Percentiles rank a stretch among this genome's conserved stretches.
Conservation (phyloP, 2,888 invertebrate species). For the Podabrus alpinus region DNA sequence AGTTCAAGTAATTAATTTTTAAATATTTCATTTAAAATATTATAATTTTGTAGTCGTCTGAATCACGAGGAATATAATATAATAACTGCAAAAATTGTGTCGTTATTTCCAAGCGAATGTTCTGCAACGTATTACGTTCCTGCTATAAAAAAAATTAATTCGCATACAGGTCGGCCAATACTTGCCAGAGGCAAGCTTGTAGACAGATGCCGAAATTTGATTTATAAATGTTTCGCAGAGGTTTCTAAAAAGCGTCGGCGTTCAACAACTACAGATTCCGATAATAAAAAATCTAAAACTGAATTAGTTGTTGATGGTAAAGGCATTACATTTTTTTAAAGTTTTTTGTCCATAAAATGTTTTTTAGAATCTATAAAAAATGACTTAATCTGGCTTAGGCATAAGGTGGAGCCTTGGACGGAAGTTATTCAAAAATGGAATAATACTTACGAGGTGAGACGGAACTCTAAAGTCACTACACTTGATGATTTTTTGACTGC, state of each 20-base stretch:
- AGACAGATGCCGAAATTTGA: not conserved
- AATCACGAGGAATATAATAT: not conserved
- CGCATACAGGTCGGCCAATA: not conserved
- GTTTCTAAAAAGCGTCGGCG: not conserved
- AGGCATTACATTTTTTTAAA: not conserved
- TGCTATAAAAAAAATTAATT: not conserved
- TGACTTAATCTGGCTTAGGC: not conserved
- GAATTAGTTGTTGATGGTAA: not conserved
- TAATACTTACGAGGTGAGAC: not conserved
- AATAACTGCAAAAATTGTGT: not conserved
- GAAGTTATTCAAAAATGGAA: not conserved
- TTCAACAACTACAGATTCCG: not conserved
- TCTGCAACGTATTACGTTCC: too few species aligned
- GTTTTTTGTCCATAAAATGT: too few species aligned
- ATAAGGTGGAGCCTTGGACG: not conserved
- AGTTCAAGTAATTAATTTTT: not conserved
- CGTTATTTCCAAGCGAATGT: not conserved
- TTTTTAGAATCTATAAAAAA: not conserved
- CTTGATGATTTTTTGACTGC: not conserved
- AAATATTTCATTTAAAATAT: not conserved
- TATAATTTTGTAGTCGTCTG: not conserved
- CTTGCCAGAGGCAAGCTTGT: not conserved
- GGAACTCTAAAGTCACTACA: not conserved
- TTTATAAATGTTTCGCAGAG: not conserved
- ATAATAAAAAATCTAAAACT: not conserved